Percentiles rank a stretch among this genome's conserved stretches.
These are phyloP conservation scores for Megalonaias nervosa DNA, from an alignment of 1,140 invertebrate species.

Conservation along the genomic window DNA sequence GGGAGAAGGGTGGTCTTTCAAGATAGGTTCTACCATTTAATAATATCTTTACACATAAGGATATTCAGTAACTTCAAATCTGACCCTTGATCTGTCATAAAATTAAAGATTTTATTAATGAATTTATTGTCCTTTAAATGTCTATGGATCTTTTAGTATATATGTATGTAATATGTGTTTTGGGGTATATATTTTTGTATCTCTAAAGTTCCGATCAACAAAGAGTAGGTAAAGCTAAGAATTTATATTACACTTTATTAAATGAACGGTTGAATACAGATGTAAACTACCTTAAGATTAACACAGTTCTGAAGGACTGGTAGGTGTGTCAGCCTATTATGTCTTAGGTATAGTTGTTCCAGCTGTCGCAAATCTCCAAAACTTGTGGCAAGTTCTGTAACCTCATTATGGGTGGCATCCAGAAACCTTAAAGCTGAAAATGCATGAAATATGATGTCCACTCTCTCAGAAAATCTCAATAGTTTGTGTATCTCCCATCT, in stretches of 20 bases:
- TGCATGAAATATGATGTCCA: not conserved
- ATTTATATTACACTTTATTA: not conserved
- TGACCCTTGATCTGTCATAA: too few species aligned
- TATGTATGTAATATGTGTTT: too few species aligned
- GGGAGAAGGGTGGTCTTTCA: too few species aligned
- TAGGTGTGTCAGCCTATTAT: constrained; percentile 78
- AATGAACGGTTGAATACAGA: not conserved
- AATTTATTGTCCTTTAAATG: too few species aligned
- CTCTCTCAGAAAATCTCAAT: not conserved
- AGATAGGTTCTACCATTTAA: too few species aligned
- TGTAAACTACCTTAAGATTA: constrained; percentile 12
- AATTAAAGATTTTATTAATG: too few species aligned
- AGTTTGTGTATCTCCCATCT: too few species aligned
- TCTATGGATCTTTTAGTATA: too few species aligned
- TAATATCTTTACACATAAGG: too few species aligned
- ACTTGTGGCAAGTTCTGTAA: constrained; percentile 80
- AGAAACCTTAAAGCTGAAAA: constrained; percentile 77
- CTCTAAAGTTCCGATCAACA: not conserved
- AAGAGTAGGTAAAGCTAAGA: not conserved
- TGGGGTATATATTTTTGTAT: not conserved
- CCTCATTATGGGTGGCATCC: constrained; percentile 84
- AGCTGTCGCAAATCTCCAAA: constrained; percentile 85
- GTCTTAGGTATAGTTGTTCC: constrained; percentile 84
- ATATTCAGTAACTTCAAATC: too few species aligned
- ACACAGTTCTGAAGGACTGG: constrained; percentile 68